phyloP scores from a whole-genome alignment of 2,888 invertebrate genomes.

The Heliconius hortense region DNA sequence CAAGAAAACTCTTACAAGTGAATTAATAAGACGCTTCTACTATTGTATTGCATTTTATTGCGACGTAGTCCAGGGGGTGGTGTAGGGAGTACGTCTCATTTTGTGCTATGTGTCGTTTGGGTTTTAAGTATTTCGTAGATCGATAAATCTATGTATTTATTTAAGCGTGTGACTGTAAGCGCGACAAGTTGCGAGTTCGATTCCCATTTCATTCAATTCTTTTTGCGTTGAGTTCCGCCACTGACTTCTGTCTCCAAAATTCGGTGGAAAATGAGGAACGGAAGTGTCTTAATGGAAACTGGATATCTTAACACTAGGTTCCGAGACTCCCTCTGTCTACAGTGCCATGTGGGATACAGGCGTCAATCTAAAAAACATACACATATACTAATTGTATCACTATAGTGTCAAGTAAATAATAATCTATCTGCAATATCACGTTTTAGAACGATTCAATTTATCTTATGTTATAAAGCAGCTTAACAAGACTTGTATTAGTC shows the following conservation, averaged over 20 bases:
- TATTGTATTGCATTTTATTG: neutral
- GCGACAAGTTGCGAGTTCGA: too few relatives aligned
- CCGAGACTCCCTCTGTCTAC: too few relatives aligned
- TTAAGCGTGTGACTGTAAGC: too few relatives aligned
- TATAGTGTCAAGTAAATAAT: neutral
- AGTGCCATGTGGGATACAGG: too few relatives aligned
- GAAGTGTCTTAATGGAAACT: too few relatives aligned
- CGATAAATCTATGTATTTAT: neutral
- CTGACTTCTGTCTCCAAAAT: too few relatives aligned
- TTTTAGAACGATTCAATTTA: slow-evolving; percentile 17
- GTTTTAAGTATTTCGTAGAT: neutral
- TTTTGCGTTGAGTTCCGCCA: too few relatives aligned
- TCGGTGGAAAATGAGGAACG: too few relatives aligned
- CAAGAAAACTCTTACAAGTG: slow-evolving; percentile 13
- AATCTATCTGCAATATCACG: neutral
- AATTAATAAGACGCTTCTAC: slow-evolving; percentile 25
- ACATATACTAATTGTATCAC: neutral
- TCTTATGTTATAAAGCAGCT: slow-evolving; percentile 21
- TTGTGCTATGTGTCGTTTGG: neutral
- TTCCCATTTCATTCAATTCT: too few relatives aligned
- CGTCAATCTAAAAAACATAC: too few relatives aligned
- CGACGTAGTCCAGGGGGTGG: too few relatives aligned
- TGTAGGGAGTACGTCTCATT: neutral
- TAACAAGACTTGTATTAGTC: slow-evolving; percentile 3
- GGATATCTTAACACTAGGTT: too few relatives aligned